Evolutionary conservation across 1,140 invertebrate species (phyloP), one percentile per base, ranked within the genome.

Genomic region (Acyrthosiphon pisum): DNA sequence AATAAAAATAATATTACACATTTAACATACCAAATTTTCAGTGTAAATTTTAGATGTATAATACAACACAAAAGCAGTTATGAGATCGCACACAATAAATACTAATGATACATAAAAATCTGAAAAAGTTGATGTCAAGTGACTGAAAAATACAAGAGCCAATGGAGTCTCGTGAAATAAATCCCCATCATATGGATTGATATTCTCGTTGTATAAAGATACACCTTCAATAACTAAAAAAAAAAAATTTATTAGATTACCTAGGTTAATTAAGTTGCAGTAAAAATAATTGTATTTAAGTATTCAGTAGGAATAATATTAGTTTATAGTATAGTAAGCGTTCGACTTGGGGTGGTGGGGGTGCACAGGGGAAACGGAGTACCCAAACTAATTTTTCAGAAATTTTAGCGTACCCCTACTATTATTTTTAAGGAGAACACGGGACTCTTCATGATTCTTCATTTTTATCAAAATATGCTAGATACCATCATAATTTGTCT

Each of bases 141-240:
- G 96, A 93, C 97, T 96, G 94, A 97, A 97, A 93, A 96, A 94
- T 53, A 96, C 94, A 4, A 98, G 95, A 90, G 97, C 96, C 44
- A 99, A 95, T 1, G 98, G 98, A 23, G 97, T 97, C 95, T 99
- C 98, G 95, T 99, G 99, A 94, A 99, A 98, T 60, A 98, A 96
- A 95, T 99, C 98, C 44, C 99, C 98, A 93, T 96, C 96, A 95
- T 99, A 99, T 1, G 99, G 98, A 95, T 98, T 97, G 88, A 99
- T 97, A 50, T 97, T 96, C 94, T 96, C 96, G 93, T 97, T 96
- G 93, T 97, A 96, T 87, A 99, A 95, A 95, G 97, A 97, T 23
- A 98, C 96, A 46, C 98, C 99, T 96, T 99, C 99, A 93, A 97
- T 96, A 94, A 98, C 97, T 97, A 94, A 81, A 96, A 91, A 94